phyloP scores from a whole-genome alignment of 2,113 vertebrate genomes.

The Patagioenas fasciata region DNA sequence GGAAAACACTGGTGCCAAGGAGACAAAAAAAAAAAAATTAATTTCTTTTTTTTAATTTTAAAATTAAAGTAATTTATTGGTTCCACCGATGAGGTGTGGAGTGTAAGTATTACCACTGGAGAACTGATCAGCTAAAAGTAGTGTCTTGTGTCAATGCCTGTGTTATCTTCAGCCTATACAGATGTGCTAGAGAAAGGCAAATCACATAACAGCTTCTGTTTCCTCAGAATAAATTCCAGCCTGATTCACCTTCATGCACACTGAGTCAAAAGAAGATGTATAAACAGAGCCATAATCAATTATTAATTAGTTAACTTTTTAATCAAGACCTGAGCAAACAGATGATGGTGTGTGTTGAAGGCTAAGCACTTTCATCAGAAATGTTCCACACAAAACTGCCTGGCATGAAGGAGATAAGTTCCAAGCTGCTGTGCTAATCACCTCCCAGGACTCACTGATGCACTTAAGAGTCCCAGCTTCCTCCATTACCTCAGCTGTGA shows the following conservation, averaged over 20 bases:
- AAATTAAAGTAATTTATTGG: background rate
- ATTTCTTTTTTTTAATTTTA: too few relatives aligned
- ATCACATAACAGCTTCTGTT: background rate
- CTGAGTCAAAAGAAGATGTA: background rate
- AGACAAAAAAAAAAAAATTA: background rate
- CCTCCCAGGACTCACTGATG: background rate
- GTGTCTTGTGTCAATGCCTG: background rate
- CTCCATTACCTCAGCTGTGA: constrained; percentile 15
- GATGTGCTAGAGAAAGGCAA: background rate
- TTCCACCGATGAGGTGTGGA: background rate
- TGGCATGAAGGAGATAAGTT: background rate
- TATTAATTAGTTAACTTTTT: background rate
- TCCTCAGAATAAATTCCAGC: background rate
- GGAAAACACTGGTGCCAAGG: background rate
- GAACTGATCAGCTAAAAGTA: background rate
- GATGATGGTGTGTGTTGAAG: background rate
- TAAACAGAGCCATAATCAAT: background rate
- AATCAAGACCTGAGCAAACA: background rate
- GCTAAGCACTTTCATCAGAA: background rate
- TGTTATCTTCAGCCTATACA: background rate
- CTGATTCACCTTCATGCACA: background rate
- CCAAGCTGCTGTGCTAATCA: background rate
- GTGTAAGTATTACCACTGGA: background rate
- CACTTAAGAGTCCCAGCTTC: background rate
- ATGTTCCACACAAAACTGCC: background rate